phyloP scores from a whole-genome alignment of 2,113 vertebrate genomes.

The Morphnarchus princeps region DNA sequence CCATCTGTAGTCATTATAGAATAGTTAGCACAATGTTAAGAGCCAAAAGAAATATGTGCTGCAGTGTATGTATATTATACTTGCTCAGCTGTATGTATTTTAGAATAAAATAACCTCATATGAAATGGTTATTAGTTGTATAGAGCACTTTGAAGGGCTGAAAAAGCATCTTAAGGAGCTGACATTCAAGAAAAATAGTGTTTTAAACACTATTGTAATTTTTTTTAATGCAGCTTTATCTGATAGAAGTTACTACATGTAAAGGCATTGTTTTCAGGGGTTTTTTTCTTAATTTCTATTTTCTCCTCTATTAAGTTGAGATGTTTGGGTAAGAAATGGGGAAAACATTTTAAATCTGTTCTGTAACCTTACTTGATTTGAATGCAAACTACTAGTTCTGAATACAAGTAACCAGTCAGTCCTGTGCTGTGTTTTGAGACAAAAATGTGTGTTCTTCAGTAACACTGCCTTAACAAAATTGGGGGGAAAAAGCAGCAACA shows the following conservation, averaged over 20 bases:
- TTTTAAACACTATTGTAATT: neutral
- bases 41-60: neutral
- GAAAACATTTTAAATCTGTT: neutral
- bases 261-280: neutral
- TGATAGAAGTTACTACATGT: neutral
- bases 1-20: neutral
- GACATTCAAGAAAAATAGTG: neutral
- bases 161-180: neutral
- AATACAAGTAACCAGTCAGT: neutral
- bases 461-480: neutral
- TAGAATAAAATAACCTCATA: neutral
- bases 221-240: neutral
- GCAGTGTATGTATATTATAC: neutral
- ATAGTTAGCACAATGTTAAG: neutral
- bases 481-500: neutral
- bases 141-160: neutral
- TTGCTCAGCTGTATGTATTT: neutral
- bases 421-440: neutral
- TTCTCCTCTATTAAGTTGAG: neutral
- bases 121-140: neutral
- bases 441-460: neutral
- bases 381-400: neutral
- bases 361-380: neutral
- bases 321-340: neutral
- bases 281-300: neutral